Percentiles rank a stretch among this genome's conserved stretches.
Conservation (phyloP, 2,888 invertebrate species). For the Oscheius sp. region DNA sequence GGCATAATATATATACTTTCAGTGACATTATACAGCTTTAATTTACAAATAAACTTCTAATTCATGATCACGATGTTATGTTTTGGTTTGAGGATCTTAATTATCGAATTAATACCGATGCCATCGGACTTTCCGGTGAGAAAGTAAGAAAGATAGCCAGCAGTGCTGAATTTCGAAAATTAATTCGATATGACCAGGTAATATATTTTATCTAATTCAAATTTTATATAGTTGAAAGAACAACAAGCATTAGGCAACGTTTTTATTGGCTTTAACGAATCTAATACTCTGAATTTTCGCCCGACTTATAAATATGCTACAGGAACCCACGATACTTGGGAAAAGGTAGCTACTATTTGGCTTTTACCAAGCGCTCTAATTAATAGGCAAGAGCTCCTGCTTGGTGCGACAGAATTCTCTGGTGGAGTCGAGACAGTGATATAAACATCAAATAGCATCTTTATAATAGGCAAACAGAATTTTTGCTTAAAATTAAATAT, state of each 20-base stretch:
- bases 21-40: constrained; percentile 85
- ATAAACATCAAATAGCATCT: constrained; percentile 79
- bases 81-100: constrained; percentile 98
- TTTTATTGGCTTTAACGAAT: constrained; percentile 51
- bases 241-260: constrained; percentile 48
- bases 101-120: constrained; percentile 80
- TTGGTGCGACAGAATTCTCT: constrained; percentile 96
- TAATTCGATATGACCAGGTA: constrained; percentile 46
- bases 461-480: constrained; percentile 10
- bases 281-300: constrained; percentile 76
- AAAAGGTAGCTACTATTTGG: no score
- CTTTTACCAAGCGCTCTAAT: no score
- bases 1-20: constrained; percentile 74
- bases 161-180: constrained; percentile 35
- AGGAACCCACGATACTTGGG: constrained; percentile 88
- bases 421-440: constrained; percentile 76
- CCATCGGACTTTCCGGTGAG: constrained; percentile 37
- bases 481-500: not conserved
- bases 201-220: not conserved
- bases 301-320: constrained; percentile 98
- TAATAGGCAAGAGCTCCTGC: constrained; percentile 85
- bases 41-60: constrained; percentile 65
- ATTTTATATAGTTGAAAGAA: constrained; percentile 38
- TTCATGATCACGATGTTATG: constrained; percentile 76
- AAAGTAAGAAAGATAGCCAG: constrained; percentile 50